Evolutionary conservation across 2,888 invertebrate species (phyloP).

Genomic region (Cryptophagus acutangulus): DNA sequence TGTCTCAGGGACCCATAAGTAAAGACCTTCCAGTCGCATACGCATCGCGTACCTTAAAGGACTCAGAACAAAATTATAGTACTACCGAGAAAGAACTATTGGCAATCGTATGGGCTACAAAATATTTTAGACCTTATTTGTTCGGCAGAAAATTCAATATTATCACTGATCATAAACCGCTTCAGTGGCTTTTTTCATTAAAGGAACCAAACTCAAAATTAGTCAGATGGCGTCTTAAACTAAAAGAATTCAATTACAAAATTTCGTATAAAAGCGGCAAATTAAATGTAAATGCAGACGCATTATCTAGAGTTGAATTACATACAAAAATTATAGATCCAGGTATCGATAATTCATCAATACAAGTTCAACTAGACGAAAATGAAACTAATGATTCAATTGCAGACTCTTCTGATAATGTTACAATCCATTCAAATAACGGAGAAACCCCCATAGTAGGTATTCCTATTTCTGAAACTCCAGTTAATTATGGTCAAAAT

Average conservation of each 20-base stretch:
- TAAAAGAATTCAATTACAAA: too few relatives aligned
- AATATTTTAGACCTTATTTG: conserved; percentile 15
- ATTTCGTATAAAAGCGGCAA: too few relatives aligned
- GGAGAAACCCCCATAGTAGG: neutral
- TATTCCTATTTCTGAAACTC: conserved; percentile 6
- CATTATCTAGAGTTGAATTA: too few relatives aligned
- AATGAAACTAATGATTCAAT: too few relatives aligned
- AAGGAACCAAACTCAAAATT: conserved; percentile 21
- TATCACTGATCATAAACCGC: conserved; percentile 24
- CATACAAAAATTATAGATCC: too few relatives aligned
- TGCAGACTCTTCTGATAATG: too few relatives aligned
- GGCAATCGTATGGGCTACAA: conserved; percentile 14
- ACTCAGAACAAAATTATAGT: conserved; percentile 16
- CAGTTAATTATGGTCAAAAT: conserved; percentile 5
- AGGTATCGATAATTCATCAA: too few relatives aligned
- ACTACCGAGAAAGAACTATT: conserved; percentile 20
- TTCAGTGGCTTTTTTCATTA: conserved; percentile 23
- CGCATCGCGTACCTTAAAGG: conserved; percentile 21
- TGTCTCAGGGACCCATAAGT: conserved; percentile 20
- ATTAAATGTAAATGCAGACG: too few relatives aligned
- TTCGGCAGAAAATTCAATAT: conserved; percentile 12
- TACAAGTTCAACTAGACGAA: too few relatives aligned
- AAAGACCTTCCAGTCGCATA: conserved; percentile 20
- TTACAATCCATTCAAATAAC: neutral
- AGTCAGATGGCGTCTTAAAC: too few relatives aligned